phyloP scores from a whole-genome alignment of 1,140 invertebrate species.

The Anastatus disparis region DNA sequence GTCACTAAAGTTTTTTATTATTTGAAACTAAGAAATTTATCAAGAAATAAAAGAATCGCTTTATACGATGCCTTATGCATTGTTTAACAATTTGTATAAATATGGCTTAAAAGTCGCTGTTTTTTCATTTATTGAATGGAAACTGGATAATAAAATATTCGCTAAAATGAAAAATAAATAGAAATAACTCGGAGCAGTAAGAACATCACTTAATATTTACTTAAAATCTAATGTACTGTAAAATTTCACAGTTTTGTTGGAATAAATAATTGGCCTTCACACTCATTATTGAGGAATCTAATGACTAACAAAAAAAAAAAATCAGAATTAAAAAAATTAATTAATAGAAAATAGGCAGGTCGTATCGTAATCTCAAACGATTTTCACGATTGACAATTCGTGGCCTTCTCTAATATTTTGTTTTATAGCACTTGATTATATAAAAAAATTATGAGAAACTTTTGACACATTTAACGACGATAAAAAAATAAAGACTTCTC shows the following conservation, averaged over 20 bases:
- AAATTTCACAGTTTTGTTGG: constrained; percentile 37
- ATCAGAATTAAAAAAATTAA: constrained; percentile 12
- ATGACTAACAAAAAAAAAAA: constrained; percentile 22
- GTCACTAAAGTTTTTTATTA: constrained; percentile 33
- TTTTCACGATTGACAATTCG: background rate
- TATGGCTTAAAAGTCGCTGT: background rate
- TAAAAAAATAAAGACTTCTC: constrained; percentile 32
- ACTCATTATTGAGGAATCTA: background rate
- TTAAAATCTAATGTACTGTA: constrained; percentile 36
- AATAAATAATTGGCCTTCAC: constrained; percentile 35
- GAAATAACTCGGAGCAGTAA: background rate
- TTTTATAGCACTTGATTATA: background rate
- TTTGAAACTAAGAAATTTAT: constrained; percentile 7
- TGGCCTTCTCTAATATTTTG: background rate
- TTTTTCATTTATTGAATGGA: background rate
- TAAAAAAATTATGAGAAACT: constrained; percentile 15
- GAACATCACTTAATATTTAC: constrained; percentile 1
- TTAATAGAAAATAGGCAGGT: background rate
- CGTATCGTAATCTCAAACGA: background rate
- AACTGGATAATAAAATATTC: background rate
- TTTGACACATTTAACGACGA: constrained; percentile 16
- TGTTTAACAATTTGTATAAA: background rate
- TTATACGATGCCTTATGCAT: background rate
- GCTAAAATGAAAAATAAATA: background rate
- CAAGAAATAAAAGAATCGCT: constrained; percentile 2